phyloP scores from a whole-genome alignment of 1,140 invertebrate species.

The Himalopsyche phryganea region DNA sequence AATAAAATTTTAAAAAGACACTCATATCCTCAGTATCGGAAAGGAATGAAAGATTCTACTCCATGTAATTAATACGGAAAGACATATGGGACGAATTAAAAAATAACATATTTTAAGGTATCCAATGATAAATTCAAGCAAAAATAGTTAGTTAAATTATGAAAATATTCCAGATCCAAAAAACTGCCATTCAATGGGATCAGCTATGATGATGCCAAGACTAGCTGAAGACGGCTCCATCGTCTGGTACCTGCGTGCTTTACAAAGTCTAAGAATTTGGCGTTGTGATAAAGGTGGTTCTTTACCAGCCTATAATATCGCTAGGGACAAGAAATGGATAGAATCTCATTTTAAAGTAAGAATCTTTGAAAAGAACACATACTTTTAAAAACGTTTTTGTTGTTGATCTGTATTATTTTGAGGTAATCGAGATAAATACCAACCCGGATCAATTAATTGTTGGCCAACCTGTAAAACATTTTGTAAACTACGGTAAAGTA shows the following conservation, averaged over 20 bases:
- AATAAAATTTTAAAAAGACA: too few species aligned
- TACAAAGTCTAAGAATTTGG: background rate
- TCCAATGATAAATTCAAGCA: background rate
- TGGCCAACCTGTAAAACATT: too few species aligned
- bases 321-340: slow-evolving; percentile 10
- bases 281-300: background rate
- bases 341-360: slow-evolving; percentile 25
- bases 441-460: too few species aligned
- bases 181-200: slow-evolving; percentile 20
- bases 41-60: too few species aligned
- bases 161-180: background rate
- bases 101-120: background rate
- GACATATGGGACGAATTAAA: background rate
- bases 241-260: slow-evolving; percentile 27
- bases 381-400: too few species aligned
- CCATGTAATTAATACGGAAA: background rate
- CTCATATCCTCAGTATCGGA: too few species aligned
- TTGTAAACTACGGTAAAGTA: too few species aligned
- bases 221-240: slow-evolving; percentile 17
- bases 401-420: too few species aligned
- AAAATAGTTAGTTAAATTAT: background rate
- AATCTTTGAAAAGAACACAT: too few species aligned
- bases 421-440: too few species aligned
- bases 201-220: slow-evolving; percentile 25
- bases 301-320: slow-evolving; percentile 2